A percentile compares a stretch with the other conserved stretches of the same genome.
phyloP scores from a whole-genome alignment of 2,113 vertebrate species.

The Meriones unguiculatus region DNA sequence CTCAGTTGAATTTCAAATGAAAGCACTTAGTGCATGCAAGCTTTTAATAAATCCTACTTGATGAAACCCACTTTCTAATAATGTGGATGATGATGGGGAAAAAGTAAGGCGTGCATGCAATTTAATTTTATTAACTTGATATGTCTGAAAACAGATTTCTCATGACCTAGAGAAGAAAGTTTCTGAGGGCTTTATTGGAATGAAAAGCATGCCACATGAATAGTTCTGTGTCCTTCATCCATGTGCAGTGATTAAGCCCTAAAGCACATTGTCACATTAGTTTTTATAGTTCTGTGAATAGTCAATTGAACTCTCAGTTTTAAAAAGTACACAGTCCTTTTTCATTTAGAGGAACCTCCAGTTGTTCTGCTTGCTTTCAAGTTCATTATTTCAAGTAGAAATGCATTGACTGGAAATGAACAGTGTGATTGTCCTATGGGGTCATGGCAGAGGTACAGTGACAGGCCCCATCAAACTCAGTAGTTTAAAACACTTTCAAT shows the following conservation, averaged over 20 bases:
- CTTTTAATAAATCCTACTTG: slow-evolving; percentile 80
- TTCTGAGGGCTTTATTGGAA: slow-evolving; percentile 56
- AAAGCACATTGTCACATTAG: slow-evolving; percentile 23
- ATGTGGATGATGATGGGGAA: slow-evolving; percentile 52
- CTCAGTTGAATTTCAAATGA: slow-evolving; percentile 71
- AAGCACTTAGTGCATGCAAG: slow-evolving; percentile 70
- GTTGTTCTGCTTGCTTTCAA: slow-evolving; percentile 58
- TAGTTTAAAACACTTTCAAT: slow-evolving; percentile 62
- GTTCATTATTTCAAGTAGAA: slow-evolving; percentile 58
- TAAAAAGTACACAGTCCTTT: slow-evolving; percentile 24
- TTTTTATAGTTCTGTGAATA: slow-evolving; percentile 59
- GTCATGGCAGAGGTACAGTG: slow-evolving; percentile 13
- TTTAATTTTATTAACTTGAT: slow-evolving; percentile 80
- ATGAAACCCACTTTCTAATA: slow-evolving; percentile 77
- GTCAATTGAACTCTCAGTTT: slow-evolving; percentile 42
- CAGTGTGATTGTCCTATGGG: slow-evolving; percentile 47
- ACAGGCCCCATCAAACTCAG: slow-evolving; percentile 24
- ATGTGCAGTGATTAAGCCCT: slow-evolving; percentile 41
- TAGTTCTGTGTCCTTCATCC: slow-evolving; percentile 45
- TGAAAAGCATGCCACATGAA: slow-evolving; percentile 48
- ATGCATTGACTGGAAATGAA: slow-evolving; percentile 68
- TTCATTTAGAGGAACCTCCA: slow-evolving; percentile 22
- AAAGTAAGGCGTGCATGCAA: slow-evolving; percentile 66
- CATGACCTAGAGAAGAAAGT: slow-evolving; percentile 70
- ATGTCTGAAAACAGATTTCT: slow-evolving; percentile 72